phyloP scores from a whole-genome alignment of 2,888 invertebrate species.

The Halictus ligatus region DNA sequence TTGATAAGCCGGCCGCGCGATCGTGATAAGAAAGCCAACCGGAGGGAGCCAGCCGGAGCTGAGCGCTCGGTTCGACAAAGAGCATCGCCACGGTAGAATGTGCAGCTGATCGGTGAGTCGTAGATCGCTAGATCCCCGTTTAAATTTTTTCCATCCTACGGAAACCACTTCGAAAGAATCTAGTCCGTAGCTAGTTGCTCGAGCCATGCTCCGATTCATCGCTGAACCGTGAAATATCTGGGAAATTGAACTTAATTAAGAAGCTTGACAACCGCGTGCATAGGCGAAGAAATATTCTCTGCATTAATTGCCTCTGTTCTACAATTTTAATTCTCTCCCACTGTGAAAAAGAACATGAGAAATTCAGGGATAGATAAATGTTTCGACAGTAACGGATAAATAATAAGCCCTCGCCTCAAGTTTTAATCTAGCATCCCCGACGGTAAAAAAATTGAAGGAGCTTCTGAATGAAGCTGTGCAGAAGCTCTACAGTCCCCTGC shows the following conservation, averaged over 20 bases:
- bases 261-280: no score
- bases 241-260: no score
- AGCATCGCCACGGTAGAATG: slow-evolving; percentile 76
- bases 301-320: no score
- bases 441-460: neutral
- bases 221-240: no score
- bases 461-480: neutral
- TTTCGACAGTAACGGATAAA: neutral
- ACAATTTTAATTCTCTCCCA: no score
- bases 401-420: neutral
- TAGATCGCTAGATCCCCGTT: no score
- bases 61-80: slow-evolving; percentile 54
- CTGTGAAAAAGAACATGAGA: neutral
- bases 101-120: slow-evolving; percentile 78
- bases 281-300: no score
- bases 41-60: slow-evolving; percentile 14
- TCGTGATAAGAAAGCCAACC: slow-evolving; percentile 34
- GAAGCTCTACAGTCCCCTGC: neutral
- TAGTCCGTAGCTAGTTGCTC: no score
- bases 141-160: no score
- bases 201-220: no score
- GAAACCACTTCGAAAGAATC: no score
- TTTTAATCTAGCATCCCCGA: neutral
- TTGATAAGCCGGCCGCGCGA: slow-evolving; percentile 45
- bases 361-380: neutral